A percentile compares a stretch with the other conserved stretches of the same genome.
These are phyloP conservation scores for Vombatus ursinus DNA, from an alignment of 2,113 vertebrate species.

Conservation along the genomic window DNA sequence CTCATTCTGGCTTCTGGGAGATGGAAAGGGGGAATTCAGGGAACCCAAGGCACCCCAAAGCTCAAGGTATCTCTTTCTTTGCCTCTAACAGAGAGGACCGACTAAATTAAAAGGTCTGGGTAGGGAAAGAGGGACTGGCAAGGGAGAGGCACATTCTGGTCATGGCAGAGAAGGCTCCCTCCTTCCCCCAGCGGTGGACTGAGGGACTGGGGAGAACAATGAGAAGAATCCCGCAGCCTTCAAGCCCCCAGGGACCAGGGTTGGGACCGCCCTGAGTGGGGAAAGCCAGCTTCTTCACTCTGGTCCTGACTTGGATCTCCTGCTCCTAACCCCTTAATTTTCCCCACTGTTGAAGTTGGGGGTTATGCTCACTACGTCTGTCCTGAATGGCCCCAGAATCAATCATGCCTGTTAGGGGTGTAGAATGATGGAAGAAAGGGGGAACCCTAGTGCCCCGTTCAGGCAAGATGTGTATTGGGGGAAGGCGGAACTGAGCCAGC, in stretches of 20 bases:
- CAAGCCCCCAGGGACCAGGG: background rate
- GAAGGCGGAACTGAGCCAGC: background rate
- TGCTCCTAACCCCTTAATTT: background rate
- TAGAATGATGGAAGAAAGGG: background rate
- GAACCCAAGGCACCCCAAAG: background rate
- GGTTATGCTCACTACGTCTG: background rate
- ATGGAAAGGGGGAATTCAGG: background rate
- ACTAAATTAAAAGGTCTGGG: background rate
- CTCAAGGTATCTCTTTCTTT: background rate
- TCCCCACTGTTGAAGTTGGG: background rate
- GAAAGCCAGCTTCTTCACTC: background rate
- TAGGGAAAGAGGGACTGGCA: background rate
- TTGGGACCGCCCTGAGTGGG: background rate
- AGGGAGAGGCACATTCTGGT: constrained; percentile 34
- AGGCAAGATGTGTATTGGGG: background rate
- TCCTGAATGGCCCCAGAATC: background rate
- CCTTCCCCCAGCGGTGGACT: background rate
- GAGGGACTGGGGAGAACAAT: constrained; percentile 71
- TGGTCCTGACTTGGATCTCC: background rate
- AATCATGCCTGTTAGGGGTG: background rate
- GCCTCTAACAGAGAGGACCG: background rate
- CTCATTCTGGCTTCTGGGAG: background rate
- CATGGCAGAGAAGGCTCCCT: background rate
- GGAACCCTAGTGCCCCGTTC: background rate
- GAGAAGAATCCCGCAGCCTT: constrained; percentile 40